Base-by-base conservation (phyloP, 1,140 invertebrate genomes). In the Drosophila sp. region DNA sequence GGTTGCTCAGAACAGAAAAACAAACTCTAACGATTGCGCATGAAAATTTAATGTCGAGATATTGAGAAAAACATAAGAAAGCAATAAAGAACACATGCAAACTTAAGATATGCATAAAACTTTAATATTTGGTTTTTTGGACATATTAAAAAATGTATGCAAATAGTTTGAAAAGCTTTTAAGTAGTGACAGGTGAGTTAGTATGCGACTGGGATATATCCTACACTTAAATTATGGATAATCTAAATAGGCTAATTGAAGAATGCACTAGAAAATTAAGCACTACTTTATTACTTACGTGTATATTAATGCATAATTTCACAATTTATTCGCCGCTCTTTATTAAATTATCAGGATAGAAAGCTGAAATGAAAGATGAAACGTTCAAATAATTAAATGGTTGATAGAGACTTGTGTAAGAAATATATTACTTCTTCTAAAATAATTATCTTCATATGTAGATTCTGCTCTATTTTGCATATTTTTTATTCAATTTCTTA, bases 11-110 rank as follows among this genome's bases (percentile, higher is more conserved):
- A 6, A 16, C 2, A 11, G 13, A 18, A 25, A 45, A 14, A n/a
- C 21, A 50, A n/a, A 45, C 45, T 58, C 40, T 46, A 61, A 50
- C 61, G 50, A 57, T 72, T 72, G 62, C 38, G 63, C 70, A 72
- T 72, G 29, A 72, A 72, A 72, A 66, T 66, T 53, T 29, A 66
- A 53, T 72, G 45, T 34, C 53, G 6, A 66, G 59, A 72, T 53
- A 53, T 51, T 58, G 54, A 38, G 11, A 38, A 58, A 66, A 58
- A 48, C 29, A 59, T 38, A 65, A 50, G 14, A 56, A 40, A 50
- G 57, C 61, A 65, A 65, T 72, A 72, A 72, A 56, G 50, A 54
- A 36, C 25, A 58, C 40, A 57, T 66, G 43, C 41, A 48, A 29
- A 34, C 21, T 40, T 14, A 27, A 62, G 5, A 34, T 6, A 69